Evolutionary conservation across 2,797 vertebrate genomes (phyloP).

Genomic region (Masticophis lateralis): DNA sequence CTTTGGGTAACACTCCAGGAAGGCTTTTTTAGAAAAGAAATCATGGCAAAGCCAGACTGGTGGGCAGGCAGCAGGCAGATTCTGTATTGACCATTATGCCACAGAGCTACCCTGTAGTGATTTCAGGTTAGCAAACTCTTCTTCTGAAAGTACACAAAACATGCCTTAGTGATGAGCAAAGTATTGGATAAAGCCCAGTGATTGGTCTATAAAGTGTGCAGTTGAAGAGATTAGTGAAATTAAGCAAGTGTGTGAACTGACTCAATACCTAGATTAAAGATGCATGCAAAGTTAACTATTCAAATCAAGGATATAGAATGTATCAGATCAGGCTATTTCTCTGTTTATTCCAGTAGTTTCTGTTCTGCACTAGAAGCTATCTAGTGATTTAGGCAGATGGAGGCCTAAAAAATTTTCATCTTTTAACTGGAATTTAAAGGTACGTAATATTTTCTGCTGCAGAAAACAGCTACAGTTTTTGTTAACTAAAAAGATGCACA

Average conservation of each 20-base stretch:
- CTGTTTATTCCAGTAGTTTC: not conserved
- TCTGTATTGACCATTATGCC: not conserved
- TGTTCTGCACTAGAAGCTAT: not conserved
- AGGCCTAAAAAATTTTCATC: not conserved
- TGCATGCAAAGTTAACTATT: not conserved
- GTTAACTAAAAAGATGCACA: not conserved
- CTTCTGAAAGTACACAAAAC: not conserved
- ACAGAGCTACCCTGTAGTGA: not conserved
- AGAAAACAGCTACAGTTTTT: not conserved
- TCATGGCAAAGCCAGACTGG: not conserved
- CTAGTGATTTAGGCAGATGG: not conserved
- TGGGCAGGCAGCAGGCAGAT: not conserved
- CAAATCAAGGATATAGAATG: not conserved
- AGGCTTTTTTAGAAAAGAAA: not conserved
- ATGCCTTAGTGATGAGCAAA: not conserved
- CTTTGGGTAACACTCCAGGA: not conserved
- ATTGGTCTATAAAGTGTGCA: not conserved
- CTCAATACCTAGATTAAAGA: not conserved
- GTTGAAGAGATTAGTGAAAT: not conserved
- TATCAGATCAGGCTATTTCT: not conserved
- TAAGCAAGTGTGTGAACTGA: not conserved
- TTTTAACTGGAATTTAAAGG: not conserved
- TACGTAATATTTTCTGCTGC: not conserved
- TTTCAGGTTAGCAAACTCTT: not conserved
- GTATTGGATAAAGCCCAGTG: not conserved